Evolutionary conservation across 2,888 invertebrate genomes (phyloP), one percentile per base, ranked within the genome.

Genomic region (Steromphala cineraria): DNA sequence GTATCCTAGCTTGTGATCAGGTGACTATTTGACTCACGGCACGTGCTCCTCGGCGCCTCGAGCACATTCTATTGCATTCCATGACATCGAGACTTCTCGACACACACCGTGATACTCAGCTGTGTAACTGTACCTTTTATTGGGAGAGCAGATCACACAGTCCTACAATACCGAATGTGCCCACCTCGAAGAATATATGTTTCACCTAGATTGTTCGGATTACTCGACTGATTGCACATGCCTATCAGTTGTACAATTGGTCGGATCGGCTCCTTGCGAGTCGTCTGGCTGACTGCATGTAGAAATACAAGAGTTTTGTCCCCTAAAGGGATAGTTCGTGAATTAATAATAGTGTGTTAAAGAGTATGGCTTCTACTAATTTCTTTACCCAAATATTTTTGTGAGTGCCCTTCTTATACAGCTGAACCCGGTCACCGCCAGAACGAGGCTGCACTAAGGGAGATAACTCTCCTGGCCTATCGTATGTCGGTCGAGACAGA

Each of bases 11-110:
- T 71, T 71, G 71, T 71, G 71, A 71, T 71, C 40, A 71, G n/a
- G 71, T 71, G 71, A 71, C 71, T 71, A 19, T 31, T 36, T 36
- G 71, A 71, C 71, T 36, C 71, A 71, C 19, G 19, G 36, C 40
- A 71, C 31, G 71, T 71, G 71, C 40, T 71, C 36, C 5, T 10
- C 10, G 46, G 46, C 56, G 56, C 56, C 19, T 24, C 1, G 19
- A 71, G 71, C 71, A 71, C 71, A 36, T 31, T 10, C 71, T n/a
- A 36, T 36, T 71, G 71, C 71, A 71, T 71, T 71, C 71, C 71
- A 71, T 71, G 71, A 71, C 71, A 71, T 71, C 71, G 71, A 71
- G 71, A 19, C 40, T 31, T n/a, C 71, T 71, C 71, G 71, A 31
- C 13, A 17, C 71, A 31, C 13, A 17, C 71, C 31, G 40, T 36